Base-by-base conservation (phyloP, 2,888 invertebrate genomes). In the Adela reaumurella region DNA sequence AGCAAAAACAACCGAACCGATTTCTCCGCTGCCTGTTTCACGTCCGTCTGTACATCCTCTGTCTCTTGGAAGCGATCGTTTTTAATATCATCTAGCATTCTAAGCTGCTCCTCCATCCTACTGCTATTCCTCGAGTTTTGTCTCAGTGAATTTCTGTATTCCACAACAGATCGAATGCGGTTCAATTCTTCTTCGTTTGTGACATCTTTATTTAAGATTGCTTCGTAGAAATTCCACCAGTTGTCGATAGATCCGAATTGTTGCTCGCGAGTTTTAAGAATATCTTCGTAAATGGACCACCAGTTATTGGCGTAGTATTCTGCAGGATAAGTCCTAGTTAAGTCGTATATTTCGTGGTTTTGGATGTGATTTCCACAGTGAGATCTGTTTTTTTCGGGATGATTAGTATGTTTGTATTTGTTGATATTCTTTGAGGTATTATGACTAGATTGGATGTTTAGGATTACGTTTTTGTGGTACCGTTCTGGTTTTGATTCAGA, bases 241-340 rank as follows among this genome's bases (percentile, higher is more conserved):
- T 71, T 71, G 48, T 79, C 79, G 16, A 80, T 69, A 0, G 76
- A 70, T 0, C 80, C 80, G 58, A 76, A 80, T 53, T 79, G 79
- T 18, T 67, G 64, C 45, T 77, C 76, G 0, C 80, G 60, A 28
- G 62, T 76, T 45, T 68, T 74, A 0, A 80, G 50, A 0, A 80
- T 59, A 18, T 77, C 77, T 52, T 78, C 74, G 60, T 80, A 80
- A 1, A 80, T 80, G 0, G 62, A 56, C 80, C 80, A 80, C 80
- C 79, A 80, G 48, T 80, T 80, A 55, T 80, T 80, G 0, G 80
- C 80, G 57, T 80, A 80, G 50, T 77, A 80, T 52, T 79, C 64
- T 43, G 62, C 53, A 0, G 80, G 79, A 50, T 79, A 79, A 0
- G 74, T 73, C 1, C 70, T 55, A 0, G 73, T 77, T 24, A 79